A percentile compares a stretch with the other conserved stretches of the same genome.
Conservation (phyloP, 2,797 vertebrate genomes). For the Mastacembelus armatus region DNA sequence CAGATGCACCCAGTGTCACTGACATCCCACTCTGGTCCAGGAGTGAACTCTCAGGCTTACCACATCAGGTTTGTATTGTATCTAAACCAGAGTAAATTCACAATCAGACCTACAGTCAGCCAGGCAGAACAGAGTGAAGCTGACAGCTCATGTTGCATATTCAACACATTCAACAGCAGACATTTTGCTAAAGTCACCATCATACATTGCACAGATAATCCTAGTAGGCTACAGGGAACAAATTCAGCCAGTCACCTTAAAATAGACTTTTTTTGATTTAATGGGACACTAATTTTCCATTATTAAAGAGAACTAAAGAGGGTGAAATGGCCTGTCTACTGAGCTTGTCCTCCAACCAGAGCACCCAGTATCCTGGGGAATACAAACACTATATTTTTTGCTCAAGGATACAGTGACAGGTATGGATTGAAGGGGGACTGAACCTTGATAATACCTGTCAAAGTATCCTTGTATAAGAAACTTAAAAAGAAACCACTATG, state of each 20-base stretch:
- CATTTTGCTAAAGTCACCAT: no score
- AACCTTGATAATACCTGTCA: constrained; percentile 46
- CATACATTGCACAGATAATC: constrained; percentile 1
- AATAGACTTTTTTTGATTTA: constrained; percentile 17
- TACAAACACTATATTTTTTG: constrained; percentile 36
- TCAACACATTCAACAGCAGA: constrained; percentile 12
- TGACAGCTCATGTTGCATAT: constrained; percentile 27
- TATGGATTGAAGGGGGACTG: constrained; percentile 24
- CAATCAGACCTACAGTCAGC: constrained; percentile 25
- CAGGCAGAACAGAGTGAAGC: constrained; percentile 25
- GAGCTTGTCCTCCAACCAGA: constrained; percentile 17
- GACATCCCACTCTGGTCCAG: constrained; percentile 35
- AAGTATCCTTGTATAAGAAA: constrained; percentile 45
- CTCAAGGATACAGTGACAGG: constrained; percentile 58
- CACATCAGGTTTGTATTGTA: constrained; percentile 28
- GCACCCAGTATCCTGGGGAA: constrained; percentile 18
- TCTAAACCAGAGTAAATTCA: constrained; percentile 19
- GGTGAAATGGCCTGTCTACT: constrained; percentile 11
- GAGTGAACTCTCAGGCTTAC: constrained; percentile 69
- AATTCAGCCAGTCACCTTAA: constrained; percentile 9
- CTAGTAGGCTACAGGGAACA: not conserved
- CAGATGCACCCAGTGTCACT: constrained; percentile 19
- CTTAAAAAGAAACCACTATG: constrained; percentile 32
- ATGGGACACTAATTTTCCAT: constrained; percentile 17
- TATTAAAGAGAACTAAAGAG: constrained; percentile 23